Evolutionary conservation across 1,140 invertebrate species (phyloP).

Genomic region (Zaprionus ghesquierei): DNA sequence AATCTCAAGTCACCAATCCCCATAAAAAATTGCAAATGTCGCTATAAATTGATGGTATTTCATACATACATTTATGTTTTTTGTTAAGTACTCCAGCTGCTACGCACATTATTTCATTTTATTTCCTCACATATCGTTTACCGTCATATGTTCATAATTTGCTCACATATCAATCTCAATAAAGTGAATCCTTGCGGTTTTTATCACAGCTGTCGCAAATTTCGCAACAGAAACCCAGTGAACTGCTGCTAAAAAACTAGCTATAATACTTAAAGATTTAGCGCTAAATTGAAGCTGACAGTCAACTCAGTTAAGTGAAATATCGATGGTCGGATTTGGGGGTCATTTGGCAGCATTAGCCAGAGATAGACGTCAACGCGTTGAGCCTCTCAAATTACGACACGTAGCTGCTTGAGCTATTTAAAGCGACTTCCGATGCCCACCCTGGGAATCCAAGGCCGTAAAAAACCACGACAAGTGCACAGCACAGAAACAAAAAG

Average conservation of each 20-base stretch:
- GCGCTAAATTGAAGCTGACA: slow-evolving; percentile 65
- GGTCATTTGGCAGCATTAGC: slow-evolving; percentile 70
- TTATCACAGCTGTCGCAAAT: slow-evolving; percentile 15
- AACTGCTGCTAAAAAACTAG: slow-evolving; percentile 37
- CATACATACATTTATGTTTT: too few relatives aligned
- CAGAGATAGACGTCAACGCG: slow-evolving; percentile 38
- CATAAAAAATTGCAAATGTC: too few relatives aligned
- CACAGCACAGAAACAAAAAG: slow-evolving; percentile 22
- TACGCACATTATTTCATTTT: neutral
- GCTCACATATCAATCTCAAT: neutral
- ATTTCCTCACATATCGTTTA: neutral
- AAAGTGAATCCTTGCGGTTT: neutral
- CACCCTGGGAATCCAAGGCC: slow-evolving; percentile 5
- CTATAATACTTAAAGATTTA: slow-evolving; percentile 23
- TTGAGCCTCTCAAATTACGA: slow-evolving; percentile 62
- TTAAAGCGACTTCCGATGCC: slow-evolving; percentile 35
- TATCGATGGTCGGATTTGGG: slow-evolving; percentile 64
- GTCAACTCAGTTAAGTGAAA: slow-evolving; percentile 65
- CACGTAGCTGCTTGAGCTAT: slow-evolving; percentile 29
- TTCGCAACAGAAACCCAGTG: slow-evolving; percentile 9
- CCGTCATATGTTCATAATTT: neutral
- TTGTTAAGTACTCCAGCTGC: too few relatives aligned
- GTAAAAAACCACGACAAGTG: slow-evolving; percentile 76
- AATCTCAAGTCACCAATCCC: too few relatives aligned
- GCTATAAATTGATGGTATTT: too few relatives aligned